Percentiles rank a stretch among this genome's conserved stretches.
phyloP scores from a whole-genome alignment of 2,113 vertebrate genomes.

The Pedetes capensis region DNA sequence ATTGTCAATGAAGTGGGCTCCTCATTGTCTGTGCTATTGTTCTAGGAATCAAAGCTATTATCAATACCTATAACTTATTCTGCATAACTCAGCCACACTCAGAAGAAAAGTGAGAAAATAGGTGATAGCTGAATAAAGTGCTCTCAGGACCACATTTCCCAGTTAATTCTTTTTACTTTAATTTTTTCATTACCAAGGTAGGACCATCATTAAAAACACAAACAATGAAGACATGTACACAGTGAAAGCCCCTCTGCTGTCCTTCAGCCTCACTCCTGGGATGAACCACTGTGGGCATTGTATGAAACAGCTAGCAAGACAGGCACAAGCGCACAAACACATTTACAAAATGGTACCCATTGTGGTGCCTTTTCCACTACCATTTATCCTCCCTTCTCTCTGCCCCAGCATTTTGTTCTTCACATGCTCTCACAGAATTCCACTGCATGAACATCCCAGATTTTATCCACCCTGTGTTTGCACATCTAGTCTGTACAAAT shows the following conservation, averaged over 20 bases:
- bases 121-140: not conserved
- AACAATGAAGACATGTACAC: slow-evolving; percentile 27
- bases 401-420: not conserved
- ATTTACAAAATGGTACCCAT: not conserved
- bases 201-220: not conserved
- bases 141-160: not conserved
- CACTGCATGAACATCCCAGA: not conserved
- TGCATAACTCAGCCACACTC: not conserved
- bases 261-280: not conserved
- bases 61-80: not conserved
- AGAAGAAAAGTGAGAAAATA: slow-evolving; percentile 42
- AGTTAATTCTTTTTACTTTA: slow-evolving; percentile 40
- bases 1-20: slow-evolving; percentile 28
- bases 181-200: slow-evolving; percentile 51
- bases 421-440: not conserved
- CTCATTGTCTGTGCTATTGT: slow-evolving; percentile 36
- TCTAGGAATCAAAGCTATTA: slow-evolving; percentile 58
- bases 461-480: not conserved
- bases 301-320: not conserved
- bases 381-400: not conserved
- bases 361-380: not conserved
- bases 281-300: not conserved
- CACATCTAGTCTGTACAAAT: not conserved
- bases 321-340: accelerated
- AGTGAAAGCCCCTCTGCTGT: not conserved